A percentile compares a stretch with the other conserved stretches of the same genome.
Conservation (phyloP, 2,888 invertebrate genomes). For the Coenonympha arcania region DNA sequence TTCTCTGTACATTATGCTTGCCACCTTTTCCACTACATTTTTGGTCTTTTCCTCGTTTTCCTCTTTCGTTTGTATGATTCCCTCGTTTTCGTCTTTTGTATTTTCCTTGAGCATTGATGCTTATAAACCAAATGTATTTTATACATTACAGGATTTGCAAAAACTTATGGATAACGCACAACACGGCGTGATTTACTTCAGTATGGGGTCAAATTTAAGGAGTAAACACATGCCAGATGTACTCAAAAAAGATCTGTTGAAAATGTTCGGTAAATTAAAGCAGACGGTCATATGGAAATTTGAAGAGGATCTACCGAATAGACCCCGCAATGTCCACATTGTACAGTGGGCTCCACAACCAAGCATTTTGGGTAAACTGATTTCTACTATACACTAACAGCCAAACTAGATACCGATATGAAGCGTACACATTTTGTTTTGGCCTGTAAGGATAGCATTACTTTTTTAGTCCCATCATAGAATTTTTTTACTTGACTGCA, state of each 20-base stretch:
- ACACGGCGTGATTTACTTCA: conserved; percentile 54
- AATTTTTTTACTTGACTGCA: too few species aligned
- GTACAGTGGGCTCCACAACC: conserved; percentile 50
- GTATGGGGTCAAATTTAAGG: conserved; percentile 50
- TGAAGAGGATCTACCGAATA: conserved; percentile 38
- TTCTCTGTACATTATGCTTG: too few species aligned
- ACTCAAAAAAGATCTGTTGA: conserved; percentile 36
- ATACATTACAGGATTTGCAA: conserved; percentile 42
- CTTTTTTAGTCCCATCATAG: too few species aligned
- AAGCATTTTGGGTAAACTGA: conserved; percentile 39
- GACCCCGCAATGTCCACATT: conserved; percentile 46
- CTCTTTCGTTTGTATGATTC: too few species aligned
- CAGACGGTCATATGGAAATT: conserved; percentile 59
- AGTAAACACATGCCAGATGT: conserved; percentile 40
- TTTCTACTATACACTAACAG: neutral
- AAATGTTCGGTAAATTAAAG: conserved; percentile 45
- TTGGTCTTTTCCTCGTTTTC: too few species aligned
- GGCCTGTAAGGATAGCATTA: too few species aligned
- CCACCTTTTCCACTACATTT: too few species aligned
- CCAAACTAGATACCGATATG: too few species aligned
- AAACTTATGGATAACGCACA: conserved; percentile 43
- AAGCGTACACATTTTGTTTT: too few species aligned
- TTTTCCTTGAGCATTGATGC: too few species aligned
- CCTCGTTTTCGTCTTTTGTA: too few species aligned
- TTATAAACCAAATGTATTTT: too few species aligned